Base-by-base conservation (phyloP, 2,888 invertebrate species). In the Aspidiotus rigidus region DNA sequence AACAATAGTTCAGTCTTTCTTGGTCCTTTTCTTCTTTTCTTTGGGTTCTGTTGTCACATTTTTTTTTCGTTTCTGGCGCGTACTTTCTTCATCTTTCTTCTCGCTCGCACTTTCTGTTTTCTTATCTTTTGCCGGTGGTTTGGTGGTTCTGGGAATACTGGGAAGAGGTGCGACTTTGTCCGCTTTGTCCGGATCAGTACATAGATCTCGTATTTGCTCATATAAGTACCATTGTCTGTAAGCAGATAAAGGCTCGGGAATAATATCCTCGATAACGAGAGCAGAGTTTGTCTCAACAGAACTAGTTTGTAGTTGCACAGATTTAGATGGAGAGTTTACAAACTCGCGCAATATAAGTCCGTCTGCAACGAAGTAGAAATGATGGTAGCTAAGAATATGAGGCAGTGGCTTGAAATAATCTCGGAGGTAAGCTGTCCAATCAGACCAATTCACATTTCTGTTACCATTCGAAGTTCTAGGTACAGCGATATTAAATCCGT, bases 151-250 rank as follows among this genome's bases (percentile, higher is more conserved):
- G 28, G 28, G 28, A 28, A 28, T 28, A 28, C 2, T 28, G 28
- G 57, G 57, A 11, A 57, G 17, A 15, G 57, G 57, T 15, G 57
- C 57, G 15, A 57, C n/a, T 15, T 15, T 17, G 16, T 57, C 57
- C n/a, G 57, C 57, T n/a, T 57, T 57, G 15, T n/a, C 7, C 11
- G 6, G 13, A 17, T 57, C 57, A 11, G 57, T 15, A 57, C 13
- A 13, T 57, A 57, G 16, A 6, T 16, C 11, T n/a, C 7, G 57
- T 11, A 57, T 13, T 3, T 57, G 13, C n/a, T 57, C 16, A 57
- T 57, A 57, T 11, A 16, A 15, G 16, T 57, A 57, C 57, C 57
- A 57, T 16, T 57, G 57, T 11, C 57, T 13, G 16, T n/a, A 13
- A 11, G 16, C 13, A 16, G 57, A 57, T 57, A 57, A 16, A 11